Base-by-base conservation (phyloP, 2,888 invertebrate species). In the Sceliomorpha sp. region DNA sequence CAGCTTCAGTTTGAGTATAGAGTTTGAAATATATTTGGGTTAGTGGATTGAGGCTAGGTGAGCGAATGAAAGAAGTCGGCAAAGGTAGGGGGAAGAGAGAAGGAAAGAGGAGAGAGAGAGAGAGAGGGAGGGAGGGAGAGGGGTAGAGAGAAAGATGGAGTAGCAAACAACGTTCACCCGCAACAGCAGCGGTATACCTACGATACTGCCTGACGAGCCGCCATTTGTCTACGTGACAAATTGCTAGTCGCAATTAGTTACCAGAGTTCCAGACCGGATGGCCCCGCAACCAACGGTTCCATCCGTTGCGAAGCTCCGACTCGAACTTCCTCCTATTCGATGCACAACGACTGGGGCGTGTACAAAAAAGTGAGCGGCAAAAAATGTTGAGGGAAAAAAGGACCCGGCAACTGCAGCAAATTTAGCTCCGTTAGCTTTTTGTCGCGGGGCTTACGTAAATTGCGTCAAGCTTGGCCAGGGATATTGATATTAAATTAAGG, bases 211-310 rank as follows among this genome's bases (percentile, higher is more conserved):
- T 79, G 79, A 81, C 77, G 82, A 82, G 77, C 74, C 80, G 78
- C 81, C 82, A 84, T 84, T 83, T 81, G 80, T 83, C 82, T 81
- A 78, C 79, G 82, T 84, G 84, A 84, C 81, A 83, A 84, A 84
- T 82, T 81, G 82, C 82, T 78, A 80, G 80, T 83, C 80, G 84
- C 84, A 84, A 84, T 84, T 84, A 84, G 84, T 82, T 83, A 81
- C 72, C 80, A 70, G 80, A 82, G 81, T 80, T 81, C 74, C 77
- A 77, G 80, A 77, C 77, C 76, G 81, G 76, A 81, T 80, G 79
- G 74, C 68, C 72, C 59, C 55, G 60, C 59, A 60, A 60, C 66
- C 63, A 67, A 66, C 64, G 50, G 67, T 70, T 64, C 59, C 68
- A 60, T 50, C 55, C 68, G 58, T 58, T 67, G 67, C 62, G 47